Conservation (phyloP, 2,888 invertebrate species). For the Drosophila mercatorum region DNA sequence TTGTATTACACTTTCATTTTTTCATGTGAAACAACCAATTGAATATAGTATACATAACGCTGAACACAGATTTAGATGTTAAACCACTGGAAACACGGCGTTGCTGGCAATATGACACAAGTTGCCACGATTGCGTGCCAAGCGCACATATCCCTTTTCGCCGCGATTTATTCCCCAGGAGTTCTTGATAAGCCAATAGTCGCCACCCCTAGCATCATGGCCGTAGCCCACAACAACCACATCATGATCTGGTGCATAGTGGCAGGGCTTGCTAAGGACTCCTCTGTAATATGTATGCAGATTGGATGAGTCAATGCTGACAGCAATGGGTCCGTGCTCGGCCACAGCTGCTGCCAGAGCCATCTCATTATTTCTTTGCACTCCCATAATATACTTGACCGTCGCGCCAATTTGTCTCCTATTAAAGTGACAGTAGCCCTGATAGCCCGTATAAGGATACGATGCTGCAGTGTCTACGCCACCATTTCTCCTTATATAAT, state of each 20-base stretch:
- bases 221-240: slow-evolving; percentile 83
- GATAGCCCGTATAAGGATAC: slow-evolving; percentile 93
- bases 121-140: slow-evolving; percentile 92
- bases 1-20: background rate
- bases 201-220: slow-evolving; percentile 82
- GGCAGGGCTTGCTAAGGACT: slow-evolving; percentile 87
- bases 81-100: slow-evolving; percentile 90
- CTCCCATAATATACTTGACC: too few species aligned
- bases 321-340: too few species aligned
- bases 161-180: slow-evolving; percentile 87
- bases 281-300: too few species aligned
- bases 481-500: slow-evolving; percentile 91
- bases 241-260: slow-evolving; percentile 89
- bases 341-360: too few species aligned
- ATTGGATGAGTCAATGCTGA: too few species aligned
- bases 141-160: slow-evolving; percentile 92
- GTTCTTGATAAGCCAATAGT: slow-evolving; percentile 90
- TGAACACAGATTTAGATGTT: background rate
- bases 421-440: too few species aligned
- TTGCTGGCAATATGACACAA: slow-evolving; percentile 93
- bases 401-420: too few species aligned
- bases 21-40: background rate
- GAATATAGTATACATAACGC: background rate
- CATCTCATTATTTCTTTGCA: too few species aligned
- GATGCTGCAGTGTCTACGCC: slow-evolving; percentile 94